Percentiles rank a stretch among this genome's conserved stretches.
Conservation (phyloP, 1,140 invertebrate genomes). For the Popillia japonica region DNA sequence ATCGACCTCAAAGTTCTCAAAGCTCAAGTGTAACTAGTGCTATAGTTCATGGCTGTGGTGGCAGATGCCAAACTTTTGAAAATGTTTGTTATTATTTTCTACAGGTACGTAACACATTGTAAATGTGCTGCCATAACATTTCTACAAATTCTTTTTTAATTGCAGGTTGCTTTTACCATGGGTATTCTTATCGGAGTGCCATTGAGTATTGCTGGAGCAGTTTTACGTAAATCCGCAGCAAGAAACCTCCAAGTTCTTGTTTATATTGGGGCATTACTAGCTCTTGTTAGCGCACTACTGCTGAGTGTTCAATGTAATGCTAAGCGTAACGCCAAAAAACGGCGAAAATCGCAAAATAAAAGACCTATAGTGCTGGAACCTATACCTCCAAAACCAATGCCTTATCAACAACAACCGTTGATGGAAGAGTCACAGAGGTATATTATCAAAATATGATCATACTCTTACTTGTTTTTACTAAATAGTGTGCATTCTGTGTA, state of each 20-base stretch:
- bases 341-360: slow-evolving; percentile 54
- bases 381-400: slow-evolving; percentile 40
- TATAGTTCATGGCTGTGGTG: slow-evolving; percentile 69
- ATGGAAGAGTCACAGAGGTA: slow-evolving; percentile 48
- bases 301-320: slow-evolving; percentile 70
- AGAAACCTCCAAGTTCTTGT: slow-evolving; percentile 69
- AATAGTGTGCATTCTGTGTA: too few relatives aligned
- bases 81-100: slow-evolving; percentile 73
- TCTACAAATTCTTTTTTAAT: background rate
- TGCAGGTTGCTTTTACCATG: slow-evolving; percentile 68
- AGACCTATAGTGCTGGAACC: slow-evolving; percentile 55
- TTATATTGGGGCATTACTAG: slow-evolving; percentile 68
- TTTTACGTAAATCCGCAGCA: slow-evolving; percentile 65
- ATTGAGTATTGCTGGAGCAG: slow-evolving; percentile 68
- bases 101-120: slow-evolving; percentile 60
- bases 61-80: slow-evolving; percentile 71
- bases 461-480: too few relatives aligned
- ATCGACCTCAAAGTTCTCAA: slow-evolving; percentile 55
- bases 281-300: slow-evolving; percentile 67
- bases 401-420: slow-evolving; percentile 48
- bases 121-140: background rate
- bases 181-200: slow-evolving; percentile 70
- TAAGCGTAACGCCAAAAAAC: slow-evolving; percentile 63
- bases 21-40: slow-evolving; percentile 54
- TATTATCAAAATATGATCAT: background rate